phyloP scores from a whole-genome alignment of 2,888 invertebrate species.

The Dermolepida albohirtum region DNA sequence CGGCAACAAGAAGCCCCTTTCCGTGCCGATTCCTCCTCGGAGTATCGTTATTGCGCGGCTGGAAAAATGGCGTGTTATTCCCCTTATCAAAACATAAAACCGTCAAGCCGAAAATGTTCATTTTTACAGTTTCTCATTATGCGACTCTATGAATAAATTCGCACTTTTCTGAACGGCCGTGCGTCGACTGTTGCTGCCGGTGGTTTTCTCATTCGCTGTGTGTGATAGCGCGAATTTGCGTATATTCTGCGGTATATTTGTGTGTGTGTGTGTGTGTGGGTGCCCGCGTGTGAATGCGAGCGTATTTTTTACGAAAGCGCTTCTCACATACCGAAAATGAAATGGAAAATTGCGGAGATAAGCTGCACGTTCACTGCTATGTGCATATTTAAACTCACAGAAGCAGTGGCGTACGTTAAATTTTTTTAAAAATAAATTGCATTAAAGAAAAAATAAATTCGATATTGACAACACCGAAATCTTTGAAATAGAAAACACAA shows the following conservation, averaged over 20 bases:
- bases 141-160: constrained; percentile 69
- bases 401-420: too few species aligned
- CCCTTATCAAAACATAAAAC: constrained; percentile 69
- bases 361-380: not conserved
- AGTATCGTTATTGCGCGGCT: constrained; percentile 53
- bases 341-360: constrained; percentile 13
- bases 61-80: constrained; percentile 64
- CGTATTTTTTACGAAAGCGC: constrained; percentile 12
- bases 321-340: not conserved
- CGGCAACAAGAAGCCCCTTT: constrained; percentile 2
- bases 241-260: not conserved
- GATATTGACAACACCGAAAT: too few species aligned
- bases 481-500: too few species aligned
- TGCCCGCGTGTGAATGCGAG: not conserved
- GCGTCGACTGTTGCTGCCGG: constrained; percentile 10
- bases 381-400: too few species aligned
- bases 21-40: constrained; percentile 27
- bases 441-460: too few species aligned
- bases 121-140: constrained; percentile 70
- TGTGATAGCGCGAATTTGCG: not conserved
- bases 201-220: constrained; percentile 7
- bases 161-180: constrained; percentile 62
- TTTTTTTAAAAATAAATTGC: too few species aligned
- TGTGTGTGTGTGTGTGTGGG: not conserved
- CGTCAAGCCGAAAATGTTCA: constrained; percentile 67